Percentiles rank a stretch among this genome's conserved stretches.
Evolutionary conservation across 2,888 invertebrate species (phyloP).

Genomic region (Eueremaeus valkanovi): DNA sequence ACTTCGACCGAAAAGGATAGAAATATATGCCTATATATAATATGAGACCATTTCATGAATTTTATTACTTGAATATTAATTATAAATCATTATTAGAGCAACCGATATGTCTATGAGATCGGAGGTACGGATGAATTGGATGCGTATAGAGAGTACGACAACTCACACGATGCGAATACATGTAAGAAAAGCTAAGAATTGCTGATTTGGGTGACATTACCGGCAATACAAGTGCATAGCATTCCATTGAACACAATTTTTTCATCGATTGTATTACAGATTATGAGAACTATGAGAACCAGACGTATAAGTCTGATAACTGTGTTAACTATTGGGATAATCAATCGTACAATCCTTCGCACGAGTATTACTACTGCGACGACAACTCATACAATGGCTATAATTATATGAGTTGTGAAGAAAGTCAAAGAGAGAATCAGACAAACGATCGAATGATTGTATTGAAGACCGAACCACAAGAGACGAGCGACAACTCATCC

Average conservation of each 20-base stretch:
- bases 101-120: not conserved
- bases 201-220: not conserved
- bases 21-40: too few species aligned
- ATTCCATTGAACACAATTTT: too few species aligned
- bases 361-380: not conserved
- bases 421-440: not conserved
- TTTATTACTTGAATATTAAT: not conserved
- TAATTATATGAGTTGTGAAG: not conserved
- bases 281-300: not conserved
- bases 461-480: conserved; percentile 17
- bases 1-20: too few species aligned
- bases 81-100: not conserved
- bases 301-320: not conserved
- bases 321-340: not conserved
- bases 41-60: too few species aligned
- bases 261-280: too few species aligned
- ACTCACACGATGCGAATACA: not conserved
- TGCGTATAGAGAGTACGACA: not conserved
- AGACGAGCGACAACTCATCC: not conserved
- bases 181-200: not conserved
- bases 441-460: not conserved
- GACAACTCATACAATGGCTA: conserved; percentile 4
- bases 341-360: not conserved
- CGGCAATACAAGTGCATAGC: too few species aligned
- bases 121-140: not conserved